Evolutionary conservation across 2,797 vertebrate species (phyloP).

Genomic region (Myotis daubentonii): DNA sequence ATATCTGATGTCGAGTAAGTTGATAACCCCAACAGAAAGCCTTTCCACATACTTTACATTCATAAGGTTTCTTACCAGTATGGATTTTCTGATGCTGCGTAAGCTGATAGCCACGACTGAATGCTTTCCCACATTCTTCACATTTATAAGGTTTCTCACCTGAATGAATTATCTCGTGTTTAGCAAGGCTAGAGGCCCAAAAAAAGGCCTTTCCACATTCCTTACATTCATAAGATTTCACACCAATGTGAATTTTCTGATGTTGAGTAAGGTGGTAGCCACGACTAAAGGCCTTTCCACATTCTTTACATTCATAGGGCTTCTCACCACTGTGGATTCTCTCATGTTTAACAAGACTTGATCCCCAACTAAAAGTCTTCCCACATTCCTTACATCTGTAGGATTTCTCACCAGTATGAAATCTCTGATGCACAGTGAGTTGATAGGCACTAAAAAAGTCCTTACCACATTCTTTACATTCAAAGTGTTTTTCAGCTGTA

Average conservation of each 20-base stretch:
- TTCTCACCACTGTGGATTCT: slow-evolving; percentile 63
- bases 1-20: slow-evolving; percentile 44
- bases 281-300: slow-evolving; percentile 69
- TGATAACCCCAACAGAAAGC: slow-evolving; percentile 57
- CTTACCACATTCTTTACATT: slow-evolving; percentile 62
- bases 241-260: slow-evolving; percentile 65
- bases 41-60: slow-evolving; percentile 57
- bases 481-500: slow-evolving; percentile 40
- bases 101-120: slow-evolving; percentile 61
- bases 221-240: slow-evolving; percentile 61
- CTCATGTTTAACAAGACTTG: slow-evolving; percentile 65
- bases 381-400: slow-evolving; percentile 67
- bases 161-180: slow-evolving; percentile 64
- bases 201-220: slow-evolving; percentile 64
- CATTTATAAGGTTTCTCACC: slow-evolving; percentile 65
- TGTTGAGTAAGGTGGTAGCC: slow-evolving; percentile 63
- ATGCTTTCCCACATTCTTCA: slow-evolving; percentile 67
- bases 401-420: slow-evolving; percentile 60
- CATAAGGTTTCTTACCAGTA: slow-evolving; percentile 62
- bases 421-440: slow-evolving; percentile 60
- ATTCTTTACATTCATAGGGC: slow-evolving; percentile 61
- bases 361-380: slow-evolving; percentile 71
- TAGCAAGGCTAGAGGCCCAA: slow-evolving; percentile 58
- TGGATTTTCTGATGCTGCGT: slow-evolving; percentile 68
- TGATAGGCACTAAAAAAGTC: slow-evolving; percentile 57